Conservation (phyloP, 2,113 vertebrate species). For the Columba livia region DNA sequence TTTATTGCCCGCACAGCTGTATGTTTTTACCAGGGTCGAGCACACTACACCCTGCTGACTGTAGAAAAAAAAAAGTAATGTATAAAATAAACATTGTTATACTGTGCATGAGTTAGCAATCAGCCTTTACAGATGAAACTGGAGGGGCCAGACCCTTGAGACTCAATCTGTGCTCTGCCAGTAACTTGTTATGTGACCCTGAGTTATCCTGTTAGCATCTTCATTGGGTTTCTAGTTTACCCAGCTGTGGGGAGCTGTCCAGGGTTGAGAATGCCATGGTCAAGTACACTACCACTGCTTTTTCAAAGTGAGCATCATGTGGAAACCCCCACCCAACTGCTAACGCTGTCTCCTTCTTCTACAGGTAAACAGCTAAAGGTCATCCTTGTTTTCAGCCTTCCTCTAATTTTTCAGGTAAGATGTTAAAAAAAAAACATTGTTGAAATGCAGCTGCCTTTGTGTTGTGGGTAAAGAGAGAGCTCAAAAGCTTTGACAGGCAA, state of each 20-base stretch:
- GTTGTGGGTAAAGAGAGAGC: background rate
- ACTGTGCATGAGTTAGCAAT: rapidly evolving
- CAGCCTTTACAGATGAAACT: background rate
- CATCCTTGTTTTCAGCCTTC: constrained; percentile 35
- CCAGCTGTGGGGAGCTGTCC: background rate
- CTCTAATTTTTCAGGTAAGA: constrained; percentile 61
- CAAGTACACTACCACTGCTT: rapidly evolving
- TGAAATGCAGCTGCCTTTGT: background rate
- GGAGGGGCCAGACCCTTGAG: background rate
- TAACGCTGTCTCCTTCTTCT: constrained; percentile 1
- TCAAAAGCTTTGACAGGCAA: background rate
- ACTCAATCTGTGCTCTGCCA: background rate
- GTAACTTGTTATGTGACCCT: background rate
- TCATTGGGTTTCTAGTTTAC: background rate
- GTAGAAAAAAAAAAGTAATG: background rate
- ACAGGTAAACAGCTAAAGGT: constrained; percentile 34
- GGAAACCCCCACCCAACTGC: background rate
- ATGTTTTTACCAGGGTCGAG: background rate
- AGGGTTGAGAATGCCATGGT: background rate
- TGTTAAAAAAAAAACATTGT: background rate
- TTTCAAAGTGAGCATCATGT: background rate
- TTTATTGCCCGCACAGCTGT: background rate
- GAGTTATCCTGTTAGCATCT: background rate
- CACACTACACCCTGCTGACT: background rate
- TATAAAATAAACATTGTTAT: background rate